Evolutionary conservation across 2,113 vertebrate genomes (phyloP).

Genomic region (Cheilinus undulatus): DNA sequence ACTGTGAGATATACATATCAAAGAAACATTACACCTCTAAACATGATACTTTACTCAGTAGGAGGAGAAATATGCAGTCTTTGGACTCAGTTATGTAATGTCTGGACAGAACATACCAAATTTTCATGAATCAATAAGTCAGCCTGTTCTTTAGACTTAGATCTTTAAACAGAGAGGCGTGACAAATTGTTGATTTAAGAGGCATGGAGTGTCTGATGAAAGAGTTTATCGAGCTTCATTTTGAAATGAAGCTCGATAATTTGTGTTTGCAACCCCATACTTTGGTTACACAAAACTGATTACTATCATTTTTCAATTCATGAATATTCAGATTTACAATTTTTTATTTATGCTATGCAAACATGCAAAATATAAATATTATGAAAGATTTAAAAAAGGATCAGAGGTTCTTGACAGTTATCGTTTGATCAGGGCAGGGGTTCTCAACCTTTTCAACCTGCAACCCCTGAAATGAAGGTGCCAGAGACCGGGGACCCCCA

Average conservation of each 20-base stretch:
- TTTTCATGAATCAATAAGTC: not conserved
- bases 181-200: not conserved
- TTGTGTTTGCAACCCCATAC: not conserved
- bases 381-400: no score
- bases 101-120: not conserved
- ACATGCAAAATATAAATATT: no score
- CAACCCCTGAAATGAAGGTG: no score
- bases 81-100: not conserved
- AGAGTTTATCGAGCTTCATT: not conserved
- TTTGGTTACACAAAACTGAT: no score
- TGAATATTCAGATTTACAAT: no score
- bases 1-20: not conserved
- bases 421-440: no score
- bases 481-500: no score
- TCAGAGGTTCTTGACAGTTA: no score
- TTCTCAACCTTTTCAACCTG: no score
- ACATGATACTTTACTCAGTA: not conserved
- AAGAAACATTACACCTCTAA: not conserved
- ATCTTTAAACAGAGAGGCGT: not conserved
- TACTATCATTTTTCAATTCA: no score
- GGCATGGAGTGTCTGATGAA: not conserved
- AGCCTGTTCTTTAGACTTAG: not conserved
- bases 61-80: no score
- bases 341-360: no score
- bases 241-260: not conserved